A percentile compares a stretch with the other conserved stretches of the same genome.
Conservation (phyloP, 2,113 vertebrate genomes). For the Heliornis fulica region DNA sequence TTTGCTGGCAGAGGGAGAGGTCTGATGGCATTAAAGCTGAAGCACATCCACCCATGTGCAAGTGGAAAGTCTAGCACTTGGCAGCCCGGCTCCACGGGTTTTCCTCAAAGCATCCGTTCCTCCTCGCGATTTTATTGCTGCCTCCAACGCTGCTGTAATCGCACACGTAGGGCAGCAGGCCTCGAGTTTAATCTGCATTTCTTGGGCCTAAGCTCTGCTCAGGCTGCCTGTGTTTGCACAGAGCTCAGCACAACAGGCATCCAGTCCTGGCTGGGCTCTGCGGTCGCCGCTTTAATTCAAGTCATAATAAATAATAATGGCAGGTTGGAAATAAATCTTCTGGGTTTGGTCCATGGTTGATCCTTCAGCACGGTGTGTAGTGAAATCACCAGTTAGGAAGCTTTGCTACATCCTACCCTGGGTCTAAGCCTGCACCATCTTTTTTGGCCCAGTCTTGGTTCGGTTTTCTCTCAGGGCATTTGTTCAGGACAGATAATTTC, state of each 20-base stretch:
- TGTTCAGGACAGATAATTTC: neutral
- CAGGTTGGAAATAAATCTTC: conserved; percentile 2
- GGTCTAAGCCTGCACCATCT: neutral
- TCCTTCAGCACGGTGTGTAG: neutral
- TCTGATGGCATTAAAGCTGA: neutral
- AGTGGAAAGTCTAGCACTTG: neutral
- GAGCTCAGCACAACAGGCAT: neutral
- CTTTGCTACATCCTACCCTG: neutral
- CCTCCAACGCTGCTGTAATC: neutral
- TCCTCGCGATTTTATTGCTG: neutral
- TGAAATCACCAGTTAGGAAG: neutral
- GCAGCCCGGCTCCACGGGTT: rapidly evolving
- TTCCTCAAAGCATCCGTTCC: neutral
- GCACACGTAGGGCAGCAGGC: neutral
- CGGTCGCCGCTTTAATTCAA: neutral
- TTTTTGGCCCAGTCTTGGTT: neutral
- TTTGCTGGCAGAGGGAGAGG: neutral
- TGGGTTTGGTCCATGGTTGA: neutral
- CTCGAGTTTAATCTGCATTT: neutral
- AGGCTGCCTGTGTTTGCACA: neutral
- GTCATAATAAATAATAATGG: neutral
- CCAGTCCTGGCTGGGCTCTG: neutral
- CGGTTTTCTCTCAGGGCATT: neutral
- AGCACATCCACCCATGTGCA: neutral
- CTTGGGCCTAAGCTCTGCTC: neutral